Evolutionary conservation across 2,113 vertebrate species (phyloP), one percentile per base, ranked within the genome.

Genomic region (Chunga burmeisteri): DNA sequence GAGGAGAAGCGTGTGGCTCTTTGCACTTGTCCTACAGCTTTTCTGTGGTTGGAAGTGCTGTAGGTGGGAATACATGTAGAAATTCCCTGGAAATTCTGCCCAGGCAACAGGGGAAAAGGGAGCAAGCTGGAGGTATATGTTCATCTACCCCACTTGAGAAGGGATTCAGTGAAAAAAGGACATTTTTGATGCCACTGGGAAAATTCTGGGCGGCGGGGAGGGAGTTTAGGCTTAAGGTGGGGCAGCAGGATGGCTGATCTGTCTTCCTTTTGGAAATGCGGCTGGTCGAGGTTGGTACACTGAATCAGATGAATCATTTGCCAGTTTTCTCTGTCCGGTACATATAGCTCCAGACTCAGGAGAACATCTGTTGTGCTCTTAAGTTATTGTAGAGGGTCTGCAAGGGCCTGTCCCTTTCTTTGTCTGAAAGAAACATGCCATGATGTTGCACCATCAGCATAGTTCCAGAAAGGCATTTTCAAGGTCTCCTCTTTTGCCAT

Each of bases 341-440:
- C 16, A 0, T 29, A 7, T 2, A 71, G 56, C 50, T 59, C 23
- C 52, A 67, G 91, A 46, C 46, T 75, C 22, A 29, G 44, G 44
- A 67, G 47, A 40, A 52, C 78, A 83, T 94, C 89, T 85, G 71
- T 70, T 73, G 72, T 88, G 42, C 68, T 90, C 44, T 18, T 36
- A 79, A 94, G 82, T 92, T 88, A 26, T 88, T 71, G 62, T 13
- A 40, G 56, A 65, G 26, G 17, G 8, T 75, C 42, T 70, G 36
- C 2, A 10, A 72, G 53, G 71, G 65, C 91, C 78, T n/a, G 85
- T 67, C 67, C 63, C 88, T 97, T 91, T 93, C 98, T 98, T 98
- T 98, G 98, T 98, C 95, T 98, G 92, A 30, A 68, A 58, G 82
- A 92, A 89, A 65, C 1, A 4, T 94, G 83, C 66, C 65, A 13